phyloP scores from a whole-genome alignment of 2,113 vertebrate genomes.

The Ariopsis seemanni region DNA sequence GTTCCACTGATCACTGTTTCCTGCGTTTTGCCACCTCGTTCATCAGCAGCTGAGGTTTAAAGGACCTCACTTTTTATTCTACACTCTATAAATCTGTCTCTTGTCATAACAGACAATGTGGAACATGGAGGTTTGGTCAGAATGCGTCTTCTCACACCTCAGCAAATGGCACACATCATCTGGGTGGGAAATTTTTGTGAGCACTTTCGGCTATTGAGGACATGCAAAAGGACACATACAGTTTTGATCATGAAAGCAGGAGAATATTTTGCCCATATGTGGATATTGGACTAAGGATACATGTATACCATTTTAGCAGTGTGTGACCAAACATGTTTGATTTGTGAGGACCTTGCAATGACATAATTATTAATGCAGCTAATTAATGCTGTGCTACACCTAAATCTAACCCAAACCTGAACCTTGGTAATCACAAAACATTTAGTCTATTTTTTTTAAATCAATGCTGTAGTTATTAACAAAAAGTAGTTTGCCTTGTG shows the following conservation, averaged over 20 bases:
- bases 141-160: constrained; percentile 44
- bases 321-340: not conserved
- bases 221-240: not conserved
- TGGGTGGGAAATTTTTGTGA: not conserved
- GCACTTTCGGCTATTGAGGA: not conserved
- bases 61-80: constrained; percentile 44
- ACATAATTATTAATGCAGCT: not conserved
- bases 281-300: not conserved
- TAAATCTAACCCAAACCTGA: not conserved
- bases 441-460: not conserved
- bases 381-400: not conserved
- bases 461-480: not conserved
- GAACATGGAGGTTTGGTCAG: constrained; percentile 33
- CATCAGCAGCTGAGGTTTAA: constrained; percentile 27
- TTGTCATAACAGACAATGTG: constrained; percentile 55
- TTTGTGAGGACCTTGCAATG: not conserved
- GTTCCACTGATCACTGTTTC: constrained; percentile 24
- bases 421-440: not conserved
- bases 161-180: not conserved
- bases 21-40: constrained; percentile 43
- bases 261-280: not conserved
- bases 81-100: constrained; percentile 50
- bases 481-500: not conserved
- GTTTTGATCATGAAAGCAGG: not conserved
- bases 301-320: not conserved